phyloP scores from a whole-genome alignment of 2,888 invertebrate species.

The Leptopilina drosophilae region DNA sequence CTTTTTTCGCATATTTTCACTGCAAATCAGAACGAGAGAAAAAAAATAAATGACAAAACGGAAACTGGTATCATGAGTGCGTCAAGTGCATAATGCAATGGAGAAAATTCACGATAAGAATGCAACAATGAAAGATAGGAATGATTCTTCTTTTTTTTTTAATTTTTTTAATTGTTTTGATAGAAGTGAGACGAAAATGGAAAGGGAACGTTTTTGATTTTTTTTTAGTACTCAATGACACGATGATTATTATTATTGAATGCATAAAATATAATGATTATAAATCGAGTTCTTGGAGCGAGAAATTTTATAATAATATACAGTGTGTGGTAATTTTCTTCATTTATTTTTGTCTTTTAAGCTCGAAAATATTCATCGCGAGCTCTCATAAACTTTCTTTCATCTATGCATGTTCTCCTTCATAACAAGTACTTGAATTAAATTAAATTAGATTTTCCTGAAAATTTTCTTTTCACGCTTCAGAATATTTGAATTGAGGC shows the following conservation, averaged over 20 bases:
- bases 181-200: not conserved
- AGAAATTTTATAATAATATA: too few relatives aligned
- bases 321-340: not conserved
- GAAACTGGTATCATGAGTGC: not conserved
- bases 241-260: not conserved
- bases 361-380: not conserved
- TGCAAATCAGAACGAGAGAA: not conserved
- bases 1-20: not conserved
- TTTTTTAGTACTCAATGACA: not conserved
- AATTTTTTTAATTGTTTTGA: not conserved
- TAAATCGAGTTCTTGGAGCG: not conserved
- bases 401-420: not conserved
- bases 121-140: not conserved
- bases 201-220: not conserved
- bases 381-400: conserved; percentile 5
- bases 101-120: not conserved
- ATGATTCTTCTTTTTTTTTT: not conserved
- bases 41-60: conserved; percentile 1
- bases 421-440: conserved; percentile 5
- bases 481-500: not conserved
- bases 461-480: conserved; percentile 11
- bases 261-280: not conserved
- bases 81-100: not conserved
- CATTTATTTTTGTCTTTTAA: not conserved
- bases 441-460: not conserved